Evolutionary conservation across 2,797 vertebrate species (phyloP), one percentile per base, ranked within the genome.

Genomic region (Darevskia nairensis): DNA sequence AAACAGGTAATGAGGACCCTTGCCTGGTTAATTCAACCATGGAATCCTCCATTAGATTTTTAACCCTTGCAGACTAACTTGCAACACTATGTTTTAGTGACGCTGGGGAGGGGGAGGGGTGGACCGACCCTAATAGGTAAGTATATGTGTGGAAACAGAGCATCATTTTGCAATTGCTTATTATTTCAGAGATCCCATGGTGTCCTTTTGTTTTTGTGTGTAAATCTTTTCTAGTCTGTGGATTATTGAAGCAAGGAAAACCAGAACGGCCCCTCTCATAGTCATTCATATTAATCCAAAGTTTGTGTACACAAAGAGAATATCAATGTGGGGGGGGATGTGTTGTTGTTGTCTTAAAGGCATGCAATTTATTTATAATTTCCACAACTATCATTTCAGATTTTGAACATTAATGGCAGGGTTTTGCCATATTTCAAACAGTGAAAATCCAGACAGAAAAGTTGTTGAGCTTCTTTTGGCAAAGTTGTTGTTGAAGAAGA

Each of bases 171-270:
- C 88, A 55, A 86, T 39, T 88, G 39, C 72, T 89, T 72, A 91
- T 86, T 61, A 83, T 91, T 91, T 88, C 29, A n/a, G 29, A 80
- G n/a, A 86, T 90, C 35, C 21, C 21, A 46, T 71, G 4, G 59
- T 88, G 17, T 90, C 82, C 50, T 83, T 89, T 3, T 87, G 44
- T 82, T 93, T 69, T 82, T 1, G 78, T 90, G 82, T 84, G 64
- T 87, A 94, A 82, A 90, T 94, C 75, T 92, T 91, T 92, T 80
- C 66, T 89, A 41, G 4, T 86, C 3, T 89, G 29, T 88, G 61
- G 50, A 88, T 92, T 91, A 84, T 71, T 89, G 84, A 89, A 89
- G 82, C 82, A 92, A 84, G 41, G 55, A 87, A 87, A 89, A 44
- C 0, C n/a, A 61, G 27, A 87, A 41, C 68, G 41, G 25, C 25